A percentile compares a stretch with the other conserved stretches of the same genome.
Evolutionary conservation across 2,888 invertebrate genomes (phyloP).

Genomic region (Lithophane ornitopus): DNA sequence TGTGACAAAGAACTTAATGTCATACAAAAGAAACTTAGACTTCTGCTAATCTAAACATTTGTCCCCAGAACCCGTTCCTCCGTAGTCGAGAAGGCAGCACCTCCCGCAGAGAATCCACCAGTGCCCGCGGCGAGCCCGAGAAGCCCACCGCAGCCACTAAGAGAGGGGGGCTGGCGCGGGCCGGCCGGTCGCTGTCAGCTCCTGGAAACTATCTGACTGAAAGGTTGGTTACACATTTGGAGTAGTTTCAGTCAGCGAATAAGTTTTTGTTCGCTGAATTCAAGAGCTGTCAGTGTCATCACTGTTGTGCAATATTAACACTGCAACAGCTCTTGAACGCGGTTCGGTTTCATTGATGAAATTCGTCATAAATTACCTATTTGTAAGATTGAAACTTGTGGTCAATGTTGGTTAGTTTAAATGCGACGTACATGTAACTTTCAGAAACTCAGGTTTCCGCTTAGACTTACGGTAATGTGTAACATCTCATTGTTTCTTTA

Average conservation of each 20-base stretch:
- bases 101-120: constrained; percentile 78
- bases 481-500: constrained; percentile 6
- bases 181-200: constrained; percentile 85
- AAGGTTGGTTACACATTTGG: constrained; percentile 67
- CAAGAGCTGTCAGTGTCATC: no score
- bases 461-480: background rate
- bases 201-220: constrained; percentile 87
- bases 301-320: no score
- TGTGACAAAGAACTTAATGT: background rate
- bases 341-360: no score
- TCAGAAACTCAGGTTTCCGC: background rate
- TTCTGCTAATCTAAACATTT: background rate
- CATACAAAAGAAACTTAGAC: background rate
- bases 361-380: no score
- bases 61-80: constrained; percentile 85
- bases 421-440: background rate
- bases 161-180: constrained; percentile 76
- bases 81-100: constrained; percentile 85
- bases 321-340: no score
- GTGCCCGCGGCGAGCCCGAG: constrained; percentile 57
- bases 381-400: no score
- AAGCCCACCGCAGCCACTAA: constrained; percentile 57
- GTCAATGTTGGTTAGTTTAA: no score
- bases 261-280: no score
- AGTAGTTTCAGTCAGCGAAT: no score